phyloP scores from a whole-genome alignment of 92 coral and sea anemone species.

The Zoanthus sociatus region DNA sequence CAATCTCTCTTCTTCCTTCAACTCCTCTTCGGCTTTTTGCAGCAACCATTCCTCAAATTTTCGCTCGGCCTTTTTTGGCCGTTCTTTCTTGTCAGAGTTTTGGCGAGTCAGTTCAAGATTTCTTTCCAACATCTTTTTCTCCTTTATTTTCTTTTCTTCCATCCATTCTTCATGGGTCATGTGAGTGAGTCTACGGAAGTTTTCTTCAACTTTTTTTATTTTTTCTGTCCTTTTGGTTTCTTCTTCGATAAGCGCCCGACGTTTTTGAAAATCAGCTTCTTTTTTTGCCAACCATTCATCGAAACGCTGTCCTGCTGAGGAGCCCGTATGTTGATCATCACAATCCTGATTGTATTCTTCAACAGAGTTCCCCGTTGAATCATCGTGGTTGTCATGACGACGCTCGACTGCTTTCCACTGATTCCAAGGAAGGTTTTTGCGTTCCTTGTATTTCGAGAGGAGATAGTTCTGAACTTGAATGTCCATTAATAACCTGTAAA shows the following conservation, averaged over 20 bases:
- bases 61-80: constrained; percentile 26
- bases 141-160: constrained; percentile 22
- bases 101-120: not conserved
- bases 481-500: constrained; percentile 11
- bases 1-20: constrained; percentile 35
- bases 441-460: constrained; percentile 40
- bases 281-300: constrained; percentile 25
- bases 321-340: not conserved
- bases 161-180: constrained; percentile 40
- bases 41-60: constrained; percentile 28
- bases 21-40: constrained; percentile 33
- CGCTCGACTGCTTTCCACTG: constrained; percentile 33
- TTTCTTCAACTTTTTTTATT: constrained; percentile 24
- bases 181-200: constrained; percentile 28
- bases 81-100: constrained; percentile 7
- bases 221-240: constrained; percentile 34
- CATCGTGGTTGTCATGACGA: not conserved
- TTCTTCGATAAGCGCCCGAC: constrained; percentile 6
- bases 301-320: constrained; percentile 12
- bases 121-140: constrained; percentile 14
- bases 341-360: not conserved
- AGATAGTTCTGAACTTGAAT: constrained; percentile 18
- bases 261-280: constrained; percentile 32
- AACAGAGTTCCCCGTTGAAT: constrained; percentile 14
- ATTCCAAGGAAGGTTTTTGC: constrained; percentile 39